Base-by-base conservation (phyloP, 1,140 invertebrate genomes). In the Marisa cornuarietis region DNA sequence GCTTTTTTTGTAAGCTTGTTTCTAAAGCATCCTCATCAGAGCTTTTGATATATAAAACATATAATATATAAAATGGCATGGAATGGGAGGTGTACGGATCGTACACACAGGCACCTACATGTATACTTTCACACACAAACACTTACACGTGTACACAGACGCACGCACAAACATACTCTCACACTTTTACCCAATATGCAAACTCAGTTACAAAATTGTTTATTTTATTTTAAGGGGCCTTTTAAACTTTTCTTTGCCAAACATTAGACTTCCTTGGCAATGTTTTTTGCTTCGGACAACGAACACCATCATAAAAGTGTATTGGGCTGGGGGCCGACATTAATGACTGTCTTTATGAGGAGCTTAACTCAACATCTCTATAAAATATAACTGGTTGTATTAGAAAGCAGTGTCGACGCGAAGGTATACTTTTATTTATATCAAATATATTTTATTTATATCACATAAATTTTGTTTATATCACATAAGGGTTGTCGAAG, bases 121-220 rank as follows among this genome's bases (percentile, higher is more conserved):
- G 24, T 65, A 65, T 6, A 65, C 62, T 2, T 65, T 20, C 62
- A 65, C 62, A 65, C 62, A 65, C 62, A 65, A 20, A 65, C 62
- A 65, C 62, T 20, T 11, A 71, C 69, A 69, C 66, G 42, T 42
- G 42, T 42, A 69, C 66, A 69, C 66, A 69, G 10, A 69, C 66
- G n/a, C 66, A 69, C n/a, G n/a, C n/a, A n/a, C n/a, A n/a, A n/a
- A n/a, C n/a, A n/a, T n/a, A n/a, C n/a, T n/a, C n/a, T n/a, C n/a
- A n/a, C 66, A 69, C 66, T 31, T 42, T 31, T 42, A 69, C 66
- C 24, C 66, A 69, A 24, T 14, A 16, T 9, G 10, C 16, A 9
- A 24, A 69, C 66, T 31, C 66, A n/a, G 10, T 16, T 42, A 69
- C 66, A n/a, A 42, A 42, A 42, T 42, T 1, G 5, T 42, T 42